Evolutionary conservation across 2,113 vertebrate genomes (phyloP), one percentile per base, ranked within the genome.

Genomic region (Tretioscincus oriximinensis): DNA sequence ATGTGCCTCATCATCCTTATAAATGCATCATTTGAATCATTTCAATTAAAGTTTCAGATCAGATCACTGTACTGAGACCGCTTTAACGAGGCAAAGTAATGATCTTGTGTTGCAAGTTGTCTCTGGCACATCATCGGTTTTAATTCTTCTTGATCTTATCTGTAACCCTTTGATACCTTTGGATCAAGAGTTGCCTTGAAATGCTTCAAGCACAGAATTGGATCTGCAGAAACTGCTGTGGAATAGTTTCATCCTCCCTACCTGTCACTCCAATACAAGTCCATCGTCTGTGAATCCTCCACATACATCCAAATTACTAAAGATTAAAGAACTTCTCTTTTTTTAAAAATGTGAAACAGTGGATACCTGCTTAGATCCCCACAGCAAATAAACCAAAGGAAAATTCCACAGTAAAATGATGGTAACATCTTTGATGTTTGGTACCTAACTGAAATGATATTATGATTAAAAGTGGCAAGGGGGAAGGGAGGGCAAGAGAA

Each of bases 121-220:
- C 93, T 89, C 93, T 94, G 92, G 95, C 93, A 93, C 91, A 89
- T 93, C 94, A 93, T 94, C 94, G 92, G 88, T 93, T 95, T 95
- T 95, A 95, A 95, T 96, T 96, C 95, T 94, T 94, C 94, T 95
- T 95, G 92, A 96, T 95, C 93, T 94, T 81, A 92, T 86, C 92
- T 94, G 91, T 92, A 92, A 95, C 93, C 92, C 95, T 96, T 95
- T 95, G 95, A 96, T 94, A 95, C 90, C 54, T 90, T 92, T 54
- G 92, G 94, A 95, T 95, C 92, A 95, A 96, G 93, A 91, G 91
- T 95, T 94, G 93, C 91, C 93, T 94, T 90, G 87, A 93, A 92
- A 87, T 54, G 93, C 92, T 95, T 92, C 86, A 92, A 94, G 94
- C 91, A 84, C 85, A 87, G 88, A 12, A 88, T 87, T 92, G 90